A percentile compares a stretch with the other conserved stretches of the same genome.
phyloP scores from a whole-genome alignment of 2,113 vertebrate genomes.

The Ellobius talpinus region DNA sequence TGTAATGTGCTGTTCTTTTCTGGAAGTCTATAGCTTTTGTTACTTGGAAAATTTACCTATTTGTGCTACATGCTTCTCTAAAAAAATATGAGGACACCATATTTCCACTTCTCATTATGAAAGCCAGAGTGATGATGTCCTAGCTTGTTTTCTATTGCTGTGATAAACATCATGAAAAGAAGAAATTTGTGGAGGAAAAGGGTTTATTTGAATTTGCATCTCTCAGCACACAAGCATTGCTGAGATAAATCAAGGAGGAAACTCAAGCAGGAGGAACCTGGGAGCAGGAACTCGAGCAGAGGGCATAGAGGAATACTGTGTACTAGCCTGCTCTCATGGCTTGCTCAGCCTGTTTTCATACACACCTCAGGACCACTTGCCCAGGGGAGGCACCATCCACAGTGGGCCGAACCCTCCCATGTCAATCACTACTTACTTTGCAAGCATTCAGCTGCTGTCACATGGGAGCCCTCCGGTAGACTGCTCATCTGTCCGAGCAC shows the following conservation, averaged over 20 bases:
- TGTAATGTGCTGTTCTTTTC: not conserved
- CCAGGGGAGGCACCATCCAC: no score
- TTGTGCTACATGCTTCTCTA: not conserved
- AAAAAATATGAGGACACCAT: not conserved
- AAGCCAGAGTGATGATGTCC: not conserved
- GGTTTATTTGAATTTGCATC: no score
- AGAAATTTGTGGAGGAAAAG: no score
- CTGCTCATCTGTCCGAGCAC: not conserved
- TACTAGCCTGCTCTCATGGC: not conserved
- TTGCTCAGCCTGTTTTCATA: not conserved
- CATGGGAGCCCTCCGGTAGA: not conserved
- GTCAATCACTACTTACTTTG: not conserved
- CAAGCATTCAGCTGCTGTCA: not conserved
- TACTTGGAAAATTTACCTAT: not conserved
- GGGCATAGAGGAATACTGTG: not conserved
- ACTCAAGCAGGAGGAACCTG: not conserved
- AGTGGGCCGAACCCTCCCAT: no score
- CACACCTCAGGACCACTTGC: no score
- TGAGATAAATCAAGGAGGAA: not conserved
- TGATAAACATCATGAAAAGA: no score
- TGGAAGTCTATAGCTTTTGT: not conserved
- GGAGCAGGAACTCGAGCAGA: not conserved
- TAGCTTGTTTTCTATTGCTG: no score
- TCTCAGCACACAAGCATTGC: no score
- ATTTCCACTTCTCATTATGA: not conserved